Conservation (phyloP, 1,140 invertebrate species). For the Drosophila navojoa region DNA sequence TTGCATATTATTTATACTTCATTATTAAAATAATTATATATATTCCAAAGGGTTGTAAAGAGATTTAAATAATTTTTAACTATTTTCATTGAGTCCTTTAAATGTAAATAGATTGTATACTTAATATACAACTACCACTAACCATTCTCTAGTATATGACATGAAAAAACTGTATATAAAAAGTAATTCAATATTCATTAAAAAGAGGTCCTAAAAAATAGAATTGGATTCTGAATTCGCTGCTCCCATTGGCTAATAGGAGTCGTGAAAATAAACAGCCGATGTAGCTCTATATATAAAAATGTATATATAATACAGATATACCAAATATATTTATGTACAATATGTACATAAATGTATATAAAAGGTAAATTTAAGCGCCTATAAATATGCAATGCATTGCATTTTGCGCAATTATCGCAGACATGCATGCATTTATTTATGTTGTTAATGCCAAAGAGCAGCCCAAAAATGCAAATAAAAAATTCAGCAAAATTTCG, state of each 20-base stretch:
- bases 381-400: constrained; percentile 68
- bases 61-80: background rate
- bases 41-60: too few relatives aligned
- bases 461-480: constrained; percentile 41
- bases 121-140: too few relatives aligned
- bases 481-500: constrained; percentile 45
- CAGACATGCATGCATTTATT: constrained; percentile 44
- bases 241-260: constrained; percentile 26
- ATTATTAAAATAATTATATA: too few relatives aligned
- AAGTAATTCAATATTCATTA: background rate
- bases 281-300: background rate
- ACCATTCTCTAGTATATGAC: too few relatives aligned
- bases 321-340: background rate
- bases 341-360: background rate
- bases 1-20: too few relatives aligned
- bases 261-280: background rate
- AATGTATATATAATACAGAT: background rate
- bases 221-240: too few relatives aligned
- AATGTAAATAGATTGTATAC: too few relatives aligned
- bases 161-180: background rate
- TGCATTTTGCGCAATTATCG: constrained; percentile 61
- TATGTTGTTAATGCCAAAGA: constrained; percentile 48
- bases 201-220: background rate
- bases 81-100: background rate
- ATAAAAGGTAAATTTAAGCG: constrained; percentile 10